Conservation (phyloP, 2,888 invertebrate genomes). For the Leptinotarsa tumamoca region DNA sequence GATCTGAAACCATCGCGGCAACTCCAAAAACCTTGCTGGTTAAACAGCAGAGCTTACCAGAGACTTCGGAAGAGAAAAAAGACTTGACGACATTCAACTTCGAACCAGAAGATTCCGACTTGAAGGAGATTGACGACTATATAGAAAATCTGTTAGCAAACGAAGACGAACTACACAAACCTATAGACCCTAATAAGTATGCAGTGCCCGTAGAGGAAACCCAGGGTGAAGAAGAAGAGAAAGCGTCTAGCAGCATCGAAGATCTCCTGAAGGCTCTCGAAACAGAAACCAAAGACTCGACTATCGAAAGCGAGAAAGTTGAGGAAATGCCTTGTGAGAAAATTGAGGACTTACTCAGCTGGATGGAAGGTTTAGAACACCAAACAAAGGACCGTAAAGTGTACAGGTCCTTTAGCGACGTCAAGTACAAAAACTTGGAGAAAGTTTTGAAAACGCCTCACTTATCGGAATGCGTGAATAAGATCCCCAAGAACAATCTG, state of each 20-base stretch:
- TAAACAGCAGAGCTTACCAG: constrained; percentile 59
- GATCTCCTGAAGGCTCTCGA: constrained; percentile 64
- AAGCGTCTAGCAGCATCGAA: constrained; percentile 64
- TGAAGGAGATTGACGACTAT: constrained; percentile 63
- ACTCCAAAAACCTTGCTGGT: constrained; percentile 46
- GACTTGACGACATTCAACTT: constrained; percentile 61
- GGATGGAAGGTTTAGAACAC: constrained; percentile 65
- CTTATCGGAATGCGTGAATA: constrained; percentile 58
- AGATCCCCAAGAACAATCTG: constrained; percentile 63
- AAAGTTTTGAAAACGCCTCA: constrained; percentile 59
- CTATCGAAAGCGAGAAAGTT: constrained; percentile 29
- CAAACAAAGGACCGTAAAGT: constrained; percentile 59
- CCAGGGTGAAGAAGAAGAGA: constrained; percentile 52
- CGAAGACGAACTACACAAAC: constrained; percentile 64
- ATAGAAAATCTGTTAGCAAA: constrained; percentile 64
- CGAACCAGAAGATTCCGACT: constrained; percentile 64
- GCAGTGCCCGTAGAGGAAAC: constrained; percentile 40
- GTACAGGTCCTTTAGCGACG: constrained; percentile 61
- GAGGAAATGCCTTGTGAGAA: constrained; percentile 58
- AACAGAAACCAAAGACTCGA: constrained; percentile 57
- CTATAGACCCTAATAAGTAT: constrained; percentile 58
- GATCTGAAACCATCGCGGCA: constrained; percentile 50
- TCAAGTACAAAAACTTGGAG: constrained; percentile 65
- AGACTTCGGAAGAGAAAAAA: constrained; percentile 50
- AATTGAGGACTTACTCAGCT: constrained; percentile 64